Conservation (phyloP, 2,113 vertebrate species). For the Neodontobutis hainanensis region DNA sequence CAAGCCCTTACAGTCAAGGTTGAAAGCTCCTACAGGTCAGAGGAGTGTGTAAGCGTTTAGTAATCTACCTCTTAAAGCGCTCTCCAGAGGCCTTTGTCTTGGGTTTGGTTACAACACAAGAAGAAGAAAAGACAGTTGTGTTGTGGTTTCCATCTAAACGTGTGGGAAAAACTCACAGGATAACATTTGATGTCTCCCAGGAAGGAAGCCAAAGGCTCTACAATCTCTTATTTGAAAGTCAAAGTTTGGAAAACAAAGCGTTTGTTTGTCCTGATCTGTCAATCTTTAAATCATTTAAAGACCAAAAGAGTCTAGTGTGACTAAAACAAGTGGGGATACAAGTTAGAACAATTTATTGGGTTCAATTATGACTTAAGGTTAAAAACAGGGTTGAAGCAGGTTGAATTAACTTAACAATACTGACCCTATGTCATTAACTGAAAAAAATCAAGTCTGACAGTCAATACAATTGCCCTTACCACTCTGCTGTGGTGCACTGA, state of each 20-base stretch:
- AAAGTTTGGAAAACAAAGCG: conserved; percentile 8
- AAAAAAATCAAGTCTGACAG: conserved; percentile 40
- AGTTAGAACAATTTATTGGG: conserved; percentile 9
- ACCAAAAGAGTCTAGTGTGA: conserved; percentile 7
- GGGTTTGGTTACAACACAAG: conserved; percentile 56
- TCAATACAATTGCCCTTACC: conserved; percentile 32
- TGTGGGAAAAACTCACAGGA: conserved; percentile 41
- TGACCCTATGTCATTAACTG: conserved; percentile 19
- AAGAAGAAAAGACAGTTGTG: conserved; percentile 39
- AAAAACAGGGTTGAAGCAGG: conserved; percentile 22
- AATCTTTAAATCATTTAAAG: conserved; percentile 27
- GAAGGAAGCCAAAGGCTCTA: conserved; percentile 28
- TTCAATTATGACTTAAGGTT: neutral
- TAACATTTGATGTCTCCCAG: conserved; percentile 40
- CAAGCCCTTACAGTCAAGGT: conserved; percentile 37
- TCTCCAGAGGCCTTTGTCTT: conserved; percentile 44
- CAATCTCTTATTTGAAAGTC: conserved; percentile 27
- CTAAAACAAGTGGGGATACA: conserved; percentile 15
- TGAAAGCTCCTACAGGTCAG: conserved; percentile 45
- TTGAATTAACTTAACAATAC: conserved; percentile 18
- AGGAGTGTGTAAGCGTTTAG: conserved; percentile 55
- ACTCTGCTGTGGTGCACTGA: conserved; percentile 3
- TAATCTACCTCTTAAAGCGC: conserved; percentile 50
- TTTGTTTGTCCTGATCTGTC: conserved; percentile 23
- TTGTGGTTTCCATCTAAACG: conserved; percentile 48